Percentiles rank a stretch among this genome's conserved stretches.
phyloP scores from a whole-genome alignment of 23 tunicate genomes.

The Ciona savignyi region DNA sequence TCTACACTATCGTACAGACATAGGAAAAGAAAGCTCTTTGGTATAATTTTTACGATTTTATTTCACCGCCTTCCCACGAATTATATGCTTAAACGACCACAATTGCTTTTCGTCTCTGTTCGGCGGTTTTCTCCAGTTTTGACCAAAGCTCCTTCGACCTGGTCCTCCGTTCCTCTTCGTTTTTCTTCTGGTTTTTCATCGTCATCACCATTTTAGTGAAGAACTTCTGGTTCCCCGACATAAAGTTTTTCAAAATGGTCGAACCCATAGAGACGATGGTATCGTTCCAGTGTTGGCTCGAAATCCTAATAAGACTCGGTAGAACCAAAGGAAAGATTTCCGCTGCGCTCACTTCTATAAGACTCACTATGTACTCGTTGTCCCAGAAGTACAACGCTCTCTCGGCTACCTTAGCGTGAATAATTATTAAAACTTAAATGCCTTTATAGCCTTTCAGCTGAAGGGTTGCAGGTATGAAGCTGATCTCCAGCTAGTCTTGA shows the following conservation, averaged over 20 bases:
- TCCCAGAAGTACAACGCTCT: conserved; percentile 75
- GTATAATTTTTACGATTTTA: too few species aligned
- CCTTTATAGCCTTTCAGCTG: neutral
- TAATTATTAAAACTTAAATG: neutral
- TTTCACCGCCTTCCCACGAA: too few species aligned
- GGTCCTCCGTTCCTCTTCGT: neutral
- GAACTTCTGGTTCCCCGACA: conserved; percentile 30
- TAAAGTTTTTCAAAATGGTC: conserved; percentile 50
- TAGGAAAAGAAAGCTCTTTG: too few species aligned
- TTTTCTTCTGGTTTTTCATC: conserved; percentile 14
- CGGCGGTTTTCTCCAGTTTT: neutral
- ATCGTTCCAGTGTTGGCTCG: conserved; percentile 50
- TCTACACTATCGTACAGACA: too few species aligned
- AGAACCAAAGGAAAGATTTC: conserved; percentile 43
- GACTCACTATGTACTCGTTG: conserved; percentile 73
- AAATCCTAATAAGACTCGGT: conserved; percentile 23
- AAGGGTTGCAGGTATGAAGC: too few species aligned
- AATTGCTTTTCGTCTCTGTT: too few species aligned
- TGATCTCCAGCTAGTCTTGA: too few species aligned
- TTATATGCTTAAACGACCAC: too few species aligned
- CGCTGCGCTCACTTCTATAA: conserved; percentile 33
- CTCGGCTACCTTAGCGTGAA: conserved; percentile 29
- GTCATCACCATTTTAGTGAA: conserved; percentile 8
- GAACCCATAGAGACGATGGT: conserved; percentile 29
- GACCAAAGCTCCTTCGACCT: neutral